Evolutionary conservation across 2,113 vertebrate genomes (phyloP).

Genomic region (Steatornis caripensis): DNA sequence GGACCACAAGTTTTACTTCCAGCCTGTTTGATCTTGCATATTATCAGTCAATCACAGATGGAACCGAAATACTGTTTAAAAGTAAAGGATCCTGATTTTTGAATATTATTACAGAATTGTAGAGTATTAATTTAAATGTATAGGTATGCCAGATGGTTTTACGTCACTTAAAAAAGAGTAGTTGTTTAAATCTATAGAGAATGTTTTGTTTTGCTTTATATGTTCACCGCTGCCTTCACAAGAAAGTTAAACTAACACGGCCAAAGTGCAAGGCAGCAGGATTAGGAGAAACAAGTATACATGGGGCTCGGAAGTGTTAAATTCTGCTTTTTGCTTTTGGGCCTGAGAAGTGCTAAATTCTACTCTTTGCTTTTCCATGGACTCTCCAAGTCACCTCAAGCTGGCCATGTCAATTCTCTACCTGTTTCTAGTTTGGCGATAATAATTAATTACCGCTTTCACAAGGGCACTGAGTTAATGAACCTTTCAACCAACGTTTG

Average conservation of each 20-base stretch:
- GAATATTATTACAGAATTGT: not conserved
- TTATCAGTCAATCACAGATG: slow-evolving; percentile 1
- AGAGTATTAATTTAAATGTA: not conserved
- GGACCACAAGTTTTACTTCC: not conserved
- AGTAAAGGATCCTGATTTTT: not conserved
- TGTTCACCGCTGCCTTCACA: not conserved
- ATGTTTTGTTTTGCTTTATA: not conserved
- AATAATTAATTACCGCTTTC: not conserved
- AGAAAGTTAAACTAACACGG: not conserved
- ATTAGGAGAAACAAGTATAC: not conserved
- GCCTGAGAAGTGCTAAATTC: not conserved
- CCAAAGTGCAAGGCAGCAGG: not conserved
- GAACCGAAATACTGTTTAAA: not conserved
- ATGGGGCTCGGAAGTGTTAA: not conserved
- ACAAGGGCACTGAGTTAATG: not conserved
- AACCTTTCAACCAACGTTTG: not conserved
- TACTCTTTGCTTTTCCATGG: not conserved
- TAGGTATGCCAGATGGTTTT: not conserved
- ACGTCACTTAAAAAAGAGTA: not conserved
- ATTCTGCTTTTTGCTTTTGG: not conserved
- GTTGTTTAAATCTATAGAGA: not conserved
- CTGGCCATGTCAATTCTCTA: not conserved
- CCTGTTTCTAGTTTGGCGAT: not conserved
- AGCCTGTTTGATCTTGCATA: not conserved
- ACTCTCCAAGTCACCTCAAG: not conserved